A percentile compares a stretch with the other conserved stretches of the same genome.
Evolutionary conservation across 2,888 invertebrate species (phyloP).

Genomic region (Oligia strigilis): DNA sequence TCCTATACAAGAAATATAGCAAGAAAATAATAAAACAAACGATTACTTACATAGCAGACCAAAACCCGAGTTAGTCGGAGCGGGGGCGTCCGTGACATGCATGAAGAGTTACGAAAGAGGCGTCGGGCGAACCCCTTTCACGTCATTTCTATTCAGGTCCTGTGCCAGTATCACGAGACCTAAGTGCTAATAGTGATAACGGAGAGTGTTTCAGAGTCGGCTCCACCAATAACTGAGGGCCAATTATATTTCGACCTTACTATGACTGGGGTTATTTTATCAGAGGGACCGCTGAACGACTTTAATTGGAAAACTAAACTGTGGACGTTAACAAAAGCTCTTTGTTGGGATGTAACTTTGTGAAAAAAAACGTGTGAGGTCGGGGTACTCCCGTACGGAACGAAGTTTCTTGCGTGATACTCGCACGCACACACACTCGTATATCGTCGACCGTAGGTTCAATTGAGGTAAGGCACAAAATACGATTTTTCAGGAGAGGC

Average conservation of each 20-base stretch:
- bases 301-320: conserved; percentile 59
- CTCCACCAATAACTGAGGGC: conserved; percentile 70
- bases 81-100: conserved; percentile 80
- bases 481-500: too few species aligned
- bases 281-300: conserved; percentile 34
- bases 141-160: conserved; percentile 84
- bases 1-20: conserved; percentile 62
- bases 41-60: conserved; percentile 78
- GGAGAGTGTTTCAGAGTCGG: conserved; percentile 70
- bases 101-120: conserved; percentile 69
- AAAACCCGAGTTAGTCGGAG: conserved; percentile 74
- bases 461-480: too few species aligned
- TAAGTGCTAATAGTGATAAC: conserved; percentile 85
- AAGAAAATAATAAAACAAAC: conserved; percentile 80
- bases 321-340: conserved; percentile 32
- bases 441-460: too few species aligned
- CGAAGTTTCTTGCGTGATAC: background rate
- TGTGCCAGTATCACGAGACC: conserved; percentile 74
- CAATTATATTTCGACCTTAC: conserved; percentile 72
- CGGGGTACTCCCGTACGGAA: background rate
- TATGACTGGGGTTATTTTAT: conserved; percentile 60
- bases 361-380: background rate
- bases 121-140: conserved; percentile 74
- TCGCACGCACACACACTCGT: background rate
- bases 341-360: conserved; percentile 13